These are phyloP conservation scores for Eulemur rubriventer DNA, from an alignment of 2,797 vertebrate species.

Conservation along the genomic window DNA sequence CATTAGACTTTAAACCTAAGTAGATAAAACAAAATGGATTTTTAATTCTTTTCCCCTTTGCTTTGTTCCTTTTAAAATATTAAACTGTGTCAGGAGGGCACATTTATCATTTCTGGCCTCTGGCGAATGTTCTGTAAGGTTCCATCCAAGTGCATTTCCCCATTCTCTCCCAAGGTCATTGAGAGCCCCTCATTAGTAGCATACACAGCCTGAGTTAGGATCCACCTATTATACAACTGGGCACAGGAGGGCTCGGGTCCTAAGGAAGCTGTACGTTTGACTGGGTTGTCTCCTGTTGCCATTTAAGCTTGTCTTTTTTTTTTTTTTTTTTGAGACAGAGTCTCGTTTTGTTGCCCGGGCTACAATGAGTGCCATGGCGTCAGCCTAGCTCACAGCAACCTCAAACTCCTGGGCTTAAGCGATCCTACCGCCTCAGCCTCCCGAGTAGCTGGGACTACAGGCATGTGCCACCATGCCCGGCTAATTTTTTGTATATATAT, in stretches of 20 bases:
- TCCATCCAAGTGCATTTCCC: background rate
- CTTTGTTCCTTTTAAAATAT: constrained; percentile 28
- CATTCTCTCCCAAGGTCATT: background rate
- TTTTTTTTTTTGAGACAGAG: no score
- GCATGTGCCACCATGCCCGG: no score
- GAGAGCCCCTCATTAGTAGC: background rate
- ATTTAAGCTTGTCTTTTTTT: background rate
- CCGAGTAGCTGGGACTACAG: no score
- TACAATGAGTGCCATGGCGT: no score
- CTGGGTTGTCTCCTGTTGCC: background rate
- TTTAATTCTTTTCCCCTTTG: background rate
- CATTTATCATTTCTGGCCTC: background rate
- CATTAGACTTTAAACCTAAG: background rate
- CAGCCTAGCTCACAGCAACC: no score
- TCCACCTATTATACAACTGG: no score
- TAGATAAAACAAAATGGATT: background rate
- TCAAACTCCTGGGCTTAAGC: no score
- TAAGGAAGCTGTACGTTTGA: background rate
- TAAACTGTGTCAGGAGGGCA: background rate
- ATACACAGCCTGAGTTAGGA: background rate
- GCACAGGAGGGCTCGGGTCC: fast-evolving
- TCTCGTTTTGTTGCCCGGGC: no score
- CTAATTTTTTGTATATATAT: no score
- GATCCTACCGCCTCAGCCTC: no score
- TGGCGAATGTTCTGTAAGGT: background rate